A percentile compares a stretch with the other conserved stretches of the same genome.
Evolutionary conservation across 1,140 invertebrate genomes (phyloP).

Genomic region (Drosophila funebris): DNA sequence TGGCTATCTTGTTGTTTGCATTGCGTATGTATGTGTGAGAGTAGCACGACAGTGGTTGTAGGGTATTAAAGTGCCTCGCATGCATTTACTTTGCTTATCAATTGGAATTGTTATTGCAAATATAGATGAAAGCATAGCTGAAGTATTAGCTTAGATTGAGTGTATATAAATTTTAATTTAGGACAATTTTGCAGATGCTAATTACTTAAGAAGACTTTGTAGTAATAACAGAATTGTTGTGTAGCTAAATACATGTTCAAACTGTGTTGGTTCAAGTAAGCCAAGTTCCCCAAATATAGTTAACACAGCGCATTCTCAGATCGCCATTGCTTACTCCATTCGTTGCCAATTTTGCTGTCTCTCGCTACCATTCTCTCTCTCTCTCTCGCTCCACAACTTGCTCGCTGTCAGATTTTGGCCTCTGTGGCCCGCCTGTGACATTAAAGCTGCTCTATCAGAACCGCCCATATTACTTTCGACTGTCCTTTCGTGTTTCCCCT

Average conservation of each 20-base stretch:
- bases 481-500: not conserved
- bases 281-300: too few relatives aligned
- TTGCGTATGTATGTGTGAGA: conserved; percentile 40
- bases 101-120: not conserved
- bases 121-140: not conserved
- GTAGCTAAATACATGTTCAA: too few relatives aligned
- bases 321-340: not conserved
- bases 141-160: not conserved
- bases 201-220: too few relatives aligned
- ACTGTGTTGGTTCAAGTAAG: too few relatives aligned
- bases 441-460: conserved; percentile 58
- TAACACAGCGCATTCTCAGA: not conserved
- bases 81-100: not conserved
- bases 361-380: not conserved
- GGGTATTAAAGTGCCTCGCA: conserved; percentile 29
- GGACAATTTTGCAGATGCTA: too few relatives aligned
- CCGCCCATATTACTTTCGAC: conserved; percentile 39
- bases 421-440: conserved; percentile 47
- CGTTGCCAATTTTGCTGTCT: not conserved
- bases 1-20: conserved; percentile 56
- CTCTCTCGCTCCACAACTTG: not conserved
- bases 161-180: too few relatives aligned
- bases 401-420: conserved; percentile 24
- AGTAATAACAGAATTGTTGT: too few relatives aligned
- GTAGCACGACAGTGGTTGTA: conserved; percentile 23